These are phyloP conservation scores for Heliconius charithonia DNA, from an alignment of 2,888 invertebrate genomes.

Conservation along the genomic window DNA sequence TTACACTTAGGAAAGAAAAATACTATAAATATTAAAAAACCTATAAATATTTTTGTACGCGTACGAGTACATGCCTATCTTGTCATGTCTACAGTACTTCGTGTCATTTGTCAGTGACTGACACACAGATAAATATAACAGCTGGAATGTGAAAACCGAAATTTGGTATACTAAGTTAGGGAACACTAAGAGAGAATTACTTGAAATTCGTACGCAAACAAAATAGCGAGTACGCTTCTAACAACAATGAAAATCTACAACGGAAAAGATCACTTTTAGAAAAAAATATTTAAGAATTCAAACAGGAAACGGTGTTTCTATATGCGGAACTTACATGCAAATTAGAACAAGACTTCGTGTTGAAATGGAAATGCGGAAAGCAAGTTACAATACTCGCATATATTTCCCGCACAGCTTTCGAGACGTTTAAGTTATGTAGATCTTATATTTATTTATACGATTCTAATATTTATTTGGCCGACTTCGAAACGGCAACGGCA, in stretches of 20 bases:
- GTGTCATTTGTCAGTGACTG: no score
- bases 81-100: no score
- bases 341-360: slow-evolving; percentile 20
- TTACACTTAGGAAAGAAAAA: no score
- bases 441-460: slow-evolving; percentile 12
- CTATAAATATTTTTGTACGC: no score
- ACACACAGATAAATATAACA: no score
- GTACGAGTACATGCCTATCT: no score
- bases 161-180: no score
- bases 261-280: background rate
- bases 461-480: background rate
- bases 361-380: slow-evolving; percentile 28
- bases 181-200: no score
- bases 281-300: background rate
- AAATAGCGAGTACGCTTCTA: background rate
- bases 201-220: no score
- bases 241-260: slow-evolving; percentile 1
- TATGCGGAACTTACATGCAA: slow-evolving; percentile 25
- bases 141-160: no score
- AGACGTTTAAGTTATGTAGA: slow-evolving; percentile 3
- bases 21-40: no score
- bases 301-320: slow-evolving; percentile 10
- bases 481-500: background rate
- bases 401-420: slow-evolving; percentile 6
- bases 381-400: slow-evolving; percentile 30